phyloP scores from a whole-genome alignment of 1,140 invertebrate genomes.

The Magallana angulata region DNA sequence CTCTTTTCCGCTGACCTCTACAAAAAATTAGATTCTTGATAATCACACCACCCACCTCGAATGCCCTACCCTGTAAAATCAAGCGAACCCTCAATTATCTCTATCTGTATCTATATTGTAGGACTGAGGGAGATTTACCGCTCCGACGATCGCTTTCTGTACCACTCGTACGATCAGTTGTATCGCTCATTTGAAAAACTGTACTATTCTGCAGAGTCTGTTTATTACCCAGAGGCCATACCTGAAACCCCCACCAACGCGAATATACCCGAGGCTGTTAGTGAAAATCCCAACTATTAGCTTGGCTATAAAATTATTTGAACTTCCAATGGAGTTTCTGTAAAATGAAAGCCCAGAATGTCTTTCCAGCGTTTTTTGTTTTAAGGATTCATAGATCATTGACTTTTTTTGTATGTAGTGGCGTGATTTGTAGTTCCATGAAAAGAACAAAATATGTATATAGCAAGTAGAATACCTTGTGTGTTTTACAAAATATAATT shows the following conservation, averaged over 20 bases:
- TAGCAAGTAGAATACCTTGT: too few relatives aligned
- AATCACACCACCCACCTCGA: neutral
- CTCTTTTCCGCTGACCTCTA: too few relatives aligned
- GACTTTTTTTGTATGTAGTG: too few relatives aligned
- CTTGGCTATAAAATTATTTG: neutral
- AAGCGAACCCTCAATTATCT: neutral
- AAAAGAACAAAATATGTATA: too few relatives aligned
- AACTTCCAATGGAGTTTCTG: too few relatives aligned
- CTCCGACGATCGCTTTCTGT: constrained; percentile 7
- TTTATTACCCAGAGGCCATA: neutral
- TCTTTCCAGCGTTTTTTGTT: too few relatives aligned
- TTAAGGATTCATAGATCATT: too few relatives aligned
- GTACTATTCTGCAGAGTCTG: neutral
- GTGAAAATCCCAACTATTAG: neutral
- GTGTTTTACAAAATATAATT: too few relatives aligned
- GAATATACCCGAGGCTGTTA: neutral
- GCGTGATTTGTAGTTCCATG: too few relatives aligned
- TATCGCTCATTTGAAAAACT: constrained; percentile 19
- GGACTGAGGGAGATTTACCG: constrained; percentile 13
- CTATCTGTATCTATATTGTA: neutral
- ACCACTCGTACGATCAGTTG: constrained; percentile 16
- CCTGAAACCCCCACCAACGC: neutral
- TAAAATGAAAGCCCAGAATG: too few relatives aligned
- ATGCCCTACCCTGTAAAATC: neutral
- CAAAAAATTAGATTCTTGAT: too few relatives aligned